Evolutionary conservation across 2,113 vertebrate genomes (phyloP).

Genomic region (Toxostoma redivivum): DNA sequence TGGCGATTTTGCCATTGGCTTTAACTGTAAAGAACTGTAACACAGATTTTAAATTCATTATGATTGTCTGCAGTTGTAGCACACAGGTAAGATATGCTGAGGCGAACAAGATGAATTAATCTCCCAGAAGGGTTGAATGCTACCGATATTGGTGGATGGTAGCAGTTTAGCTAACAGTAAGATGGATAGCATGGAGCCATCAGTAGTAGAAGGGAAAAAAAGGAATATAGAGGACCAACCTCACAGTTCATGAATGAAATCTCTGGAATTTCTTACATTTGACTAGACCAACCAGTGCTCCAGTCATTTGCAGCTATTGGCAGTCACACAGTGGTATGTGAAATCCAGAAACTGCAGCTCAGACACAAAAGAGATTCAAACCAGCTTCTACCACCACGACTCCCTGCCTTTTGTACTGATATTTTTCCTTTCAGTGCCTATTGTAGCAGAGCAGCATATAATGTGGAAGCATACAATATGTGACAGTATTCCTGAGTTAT

Average conservation of each 20-base stretch:
- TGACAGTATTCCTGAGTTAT: not conserved
- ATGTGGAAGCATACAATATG: not conserved
- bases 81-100: not conserved
- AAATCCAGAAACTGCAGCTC: not conserved
- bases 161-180: not conserved
- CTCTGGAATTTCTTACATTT: not conserved
- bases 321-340: not conserved
- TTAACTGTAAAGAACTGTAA: not conserved
- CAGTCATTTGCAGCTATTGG: not conserved
- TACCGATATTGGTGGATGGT: not conserved
- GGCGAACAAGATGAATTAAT: not conserved
- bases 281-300: not conserved
- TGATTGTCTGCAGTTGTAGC: not conserved
- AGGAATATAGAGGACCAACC: not conserved
- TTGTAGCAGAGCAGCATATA: not conserved
- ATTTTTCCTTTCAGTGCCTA: not conserved
- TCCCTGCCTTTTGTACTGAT: not conserved
- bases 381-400: rapidly evolving
- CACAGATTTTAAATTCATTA: not conserved
- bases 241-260: not conserved
- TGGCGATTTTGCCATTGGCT: not conserved
- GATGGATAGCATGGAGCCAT: not conserved
- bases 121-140: not conserved
- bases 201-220: not conserved
- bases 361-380: not conserved